Evolutionary conservation across 2,797 vertebrate species (phyloP), one percentile per base, ranked within the genome.

Genomic region (Pteropus rufus): DNA sequence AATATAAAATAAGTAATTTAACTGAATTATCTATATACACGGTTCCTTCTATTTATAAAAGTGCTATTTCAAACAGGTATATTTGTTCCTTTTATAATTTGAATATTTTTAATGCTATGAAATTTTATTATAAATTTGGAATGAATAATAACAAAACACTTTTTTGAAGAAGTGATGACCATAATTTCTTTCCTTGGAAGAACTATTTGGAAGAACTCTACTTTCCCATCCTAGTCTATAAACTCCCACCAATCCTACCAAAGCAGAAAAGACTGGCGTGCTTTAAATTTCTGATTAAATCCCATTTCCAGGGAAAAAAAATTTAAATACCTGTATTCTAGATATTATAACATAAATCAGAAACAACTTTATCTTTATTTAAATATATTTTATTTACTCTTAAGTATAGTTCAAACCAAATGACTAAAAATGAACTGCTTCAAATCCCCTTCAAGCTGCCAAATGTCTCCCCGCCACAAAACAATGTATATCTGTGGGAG

Each of bases 311-410:
- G 46, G 4, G 85, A 88, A 89, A 91, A 46, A 85, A 81, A 26
- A 31, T 60, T 24, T n/a, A 73, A 93, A 73, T 52, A 9, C 29
- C 24, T 79, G 7, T 44, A 77, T 76, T 92, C 69, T 88, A 91
- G 36, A 84, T 69, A 95, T 62, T 88, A 75, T 88, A 75, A 69
- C 3, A 65, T 85, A 96, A 79, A 79, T 70, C 24, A 97, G 34
- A 96, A 95, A 81, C 46, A 54, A 96, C 11, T 93, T 69, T 54
- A 46, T 31, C 49, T 95, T 69, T 34, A 93, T 29, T 73, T 26
- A 91, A 89, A 73, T 72, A 72, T 64, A 95, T 75, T 91, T 79
- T 88, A 80, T 94, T 85, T 91, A 82, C n/a, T 10, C 65, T 76
- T 31, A 80, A 88, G n/a, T 58, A 54, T 0, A 76, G 18, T 39